phyloP scores from a whole-genome alignment of 2,888 invertebrate genomes.

The Drosophila pseudotakahashii region DNA sequence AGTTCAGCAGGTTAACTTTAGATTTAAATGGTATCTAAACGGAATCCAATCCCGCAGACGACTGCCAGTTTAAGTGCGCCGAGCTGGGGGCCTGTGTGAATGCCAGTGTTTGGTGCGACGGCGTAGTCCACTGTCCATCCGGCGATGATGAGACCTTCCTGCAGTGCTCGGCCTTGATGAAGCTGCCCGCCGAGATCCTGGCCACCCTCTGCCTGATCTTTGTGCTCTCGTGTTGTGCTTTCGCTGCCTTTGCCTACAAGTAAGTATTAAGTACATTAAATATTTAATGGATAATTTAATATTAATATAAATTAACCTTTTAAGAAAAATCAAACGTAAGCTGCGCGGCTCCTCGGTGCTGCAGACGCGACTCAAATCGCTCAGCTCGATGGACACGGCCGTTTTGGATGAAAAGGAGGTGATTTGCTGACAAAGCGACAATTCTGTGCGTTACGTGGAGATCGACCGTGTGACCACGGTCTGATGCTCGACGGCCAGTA shows the following conservation, averaged over 20 bases:
- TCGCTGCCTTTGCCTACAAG: conserved; percentile 85
- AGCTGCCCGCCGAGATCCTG: conserved; percentile 91
- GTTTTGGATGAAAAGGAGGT: conserved; percentile 94
- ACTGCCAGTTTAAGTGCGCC: conserved; percentile 91
- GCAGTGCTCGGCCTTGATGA: conserved; percentile 91
- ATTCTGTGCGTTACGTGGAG: conserved; percentile 96
- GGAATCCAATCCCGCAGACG: conserved; percentile 85
- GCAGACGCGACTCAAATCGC: conserved; percentile 91
- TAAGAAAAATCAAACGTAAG: conserved; percentile 86
- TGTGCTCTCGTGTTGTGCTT: conserved; percentile 84
- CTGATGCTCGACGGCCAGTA: conserved; percentile 86
- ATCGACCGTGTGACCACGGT: conserved; percentile 95
- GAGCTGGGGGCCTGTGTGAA: conserved; percentile 93
- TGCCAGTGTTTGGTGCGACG: conserved; percentile 92
- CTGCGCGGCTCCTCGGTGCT: conserved; percentile 90
- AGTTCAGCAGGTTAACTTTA: neutral
- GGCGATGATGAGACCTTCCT: conserved; percentile 92
- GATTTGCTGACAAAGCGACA: conserved; percentile 98
- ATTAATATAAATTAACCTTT: too few relatives aligned
- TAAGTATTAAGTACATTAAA: conserved; percentile 72
- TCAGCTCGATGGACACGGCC: conserved; percentile 90
- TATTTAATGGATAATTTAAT: neutral
- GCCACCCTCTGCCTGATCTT: conserved; percentile 85
- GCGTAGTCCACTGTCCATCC: conserved; percentile 90
- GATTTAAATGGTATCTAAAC: too few relatives aligned